Base-by-base conservation (phyloP, 2,888 invertebrate species). In the Sarcophaga carnaria region DNA sequence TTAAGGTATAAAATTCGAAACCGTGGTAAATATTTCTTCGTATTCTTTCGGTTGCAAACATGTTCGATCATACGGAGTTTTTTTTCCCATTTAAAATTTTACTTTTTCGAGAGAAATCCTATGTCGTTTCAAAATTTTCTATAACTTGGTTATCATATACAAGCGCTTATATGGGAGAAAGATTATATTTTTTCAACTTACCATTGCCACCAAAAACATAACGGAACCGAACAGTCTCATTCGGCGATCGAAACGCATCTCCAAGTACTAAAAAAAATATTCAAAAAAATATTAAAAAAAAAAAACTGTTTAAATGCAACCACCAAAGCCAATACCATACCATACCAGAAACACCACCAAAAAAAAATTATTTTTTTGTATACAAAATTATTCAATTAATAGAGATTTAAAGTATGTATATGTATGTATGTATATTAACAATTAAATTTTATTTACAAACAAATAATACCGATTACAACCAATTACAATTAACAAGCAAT, bases 151-250 rank as follows among this genome's bases (percentile, higher is more conserved):
- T 37, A 37, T 8, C 10, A 37, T 37, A 37, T 10, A 37, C 37
- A 37, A 37, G 37, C 37, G 10, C 8, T 37, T 37, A 37, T 37
- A 37, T 37, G 8, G 37, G 10, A 37, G 37, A 37, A 37, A 37
- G 10, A 37, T 8, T 37, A 37, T 8, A 37, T 3, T 37, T 10
- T 37, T 37, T 37, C 37, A 80, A 94, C 95, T 95, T 92, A 96
- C 96, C 93, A 96, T 94, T 80, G 95, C 94, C 88, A 96, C 94
- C 45, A 95, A 94, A 91, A 96, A 96, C 3, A 96, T 93, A 47
- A 95, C 90, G 0, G 96, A 96, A 77, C 96, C 96, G 90, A 96
- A 95, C 3, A 96, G 92, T 89, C 96, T 94, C 10, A 96, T 95
- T 89, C 94, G 95, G 89, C 95, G 95, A 91, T 96, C 95, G 89